phyloP scores from a whole-genome alignment of 2,797 vertebrate species.

The Aldrovandia affinis region DNA sequence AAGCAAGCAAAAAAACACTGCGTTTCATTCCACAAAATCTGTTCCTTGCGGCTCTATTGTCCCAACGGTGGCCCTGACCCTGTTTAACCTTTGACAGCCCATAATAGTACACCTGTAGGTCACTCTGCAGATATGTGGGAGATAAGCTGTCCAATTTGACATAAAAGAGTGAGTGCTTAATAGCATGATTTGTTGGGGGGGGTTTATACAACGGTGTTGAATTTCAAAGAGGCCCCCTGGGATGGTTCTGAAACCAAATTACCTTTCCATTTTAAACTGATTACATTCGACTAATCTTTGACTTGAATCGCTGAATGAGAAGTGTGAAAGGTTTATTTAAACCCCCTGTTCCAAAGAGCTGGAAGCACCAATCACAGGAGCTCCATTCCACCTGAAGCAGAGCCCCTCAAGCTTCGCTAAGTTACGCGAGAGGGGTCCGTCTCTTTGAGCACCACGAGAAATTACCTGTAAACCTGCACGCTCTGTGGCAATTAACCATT shows the following conservation, averaged over 20 bases:
- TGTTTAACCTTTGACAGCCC: slow-evolving; percentile 37
- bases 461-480: not conserved
- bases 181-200: slow-evolving; percentile 3
- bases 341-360: slow-evolving; percentile 8
- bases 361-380: not conserved
- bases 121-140: slow-evolving; percentile 22
- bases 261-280: slow-evolving; percentile 46
- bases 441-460: not conserved
- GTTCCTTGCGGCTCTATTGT: not conserved
- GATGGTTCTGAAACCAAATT: slow-evolving; percentile 10
- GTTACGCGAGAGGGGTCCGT: not conserved
- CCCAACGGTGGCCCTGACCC: slow-evolving; percentile 12
- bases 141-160: slow-evolving; percentile 36
- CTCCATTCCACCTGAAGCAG: not conserved
- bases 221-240: slow-evolving; percentile 63
- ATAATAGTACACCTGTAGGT: slow-evolving; percentile 30
- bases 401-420: not conserved
- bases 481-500: slow-evolving; percentile 24
- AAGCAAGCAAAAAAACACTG: not conserved
- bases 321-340: slow-evolving; percentile 18
- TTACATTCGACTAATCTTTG: slow-evolving; percentile 36
- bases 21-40: not conserved
- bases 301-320: slow-evolving; percentile 33
- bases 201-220: slow-evolving; percentile 46
- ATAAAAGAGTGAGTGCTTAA: slow-evolving; percentile 29